These are phyloP conservation scores for Intellagama lesueurii DNA, from an alignment of 2,797 vertebrate species.

Conservation along the genomic window DNA sequence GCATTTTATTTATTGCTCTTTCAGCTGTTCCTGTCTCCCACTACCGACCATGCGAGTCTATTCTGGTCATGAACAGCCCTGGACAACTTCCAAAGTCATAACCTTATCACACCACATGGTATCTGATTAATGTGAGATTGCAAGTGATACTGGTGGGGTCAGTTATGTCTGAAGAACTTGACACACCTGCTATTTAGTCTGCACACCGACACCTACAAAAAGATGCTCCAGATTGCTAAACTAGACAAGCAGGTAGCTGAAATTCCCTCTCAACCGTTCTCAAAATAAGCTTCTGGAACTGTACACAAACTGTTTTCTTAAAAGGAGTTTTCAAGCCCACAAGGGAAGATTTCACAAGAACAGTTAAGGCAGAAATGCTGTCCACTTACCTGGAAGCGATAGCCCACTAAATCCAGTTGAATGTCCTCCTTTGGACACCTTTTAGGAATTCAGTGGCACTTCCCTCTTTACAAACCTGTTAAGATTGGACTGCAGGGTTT, in stretches of 20 bases:
- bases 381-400: background rate
- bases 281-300: background rate
- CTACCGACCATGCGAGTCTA: background rate
- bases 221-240: conserved; percentile 10
- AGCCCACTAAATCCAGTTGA: background rate
- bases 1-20: conserved; percentile 32
- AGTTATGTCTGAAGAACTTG: background rate
- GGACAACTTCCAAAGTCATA: background rate
- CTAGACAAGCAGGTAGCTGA: background rate
- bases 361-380: background rate
- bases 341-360: background rate
- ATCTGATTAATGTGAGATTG: conserved; percentile 23
- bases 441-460: background rate
- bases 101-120: background rate
- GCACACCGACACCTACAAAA: background rate
- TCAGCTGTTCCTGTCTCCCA: conserved; percentile 24
- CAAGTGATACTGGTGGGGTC: background rate
- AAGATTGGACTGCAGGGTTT: background rate
- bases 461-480: background rate
- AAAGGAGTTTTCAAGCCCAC: background rate
- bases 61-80: conserved; percentile 22
- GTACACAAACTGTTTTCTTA: too few relatives aligned
- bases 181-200: conserved; percentile 9
- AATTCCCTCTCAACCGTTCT: conserved; percentile 4
- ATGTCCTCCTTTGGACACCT: background rate